Evolutionary conservation across 2,113 vertebrate species (phyloP).

Genomic region (Ia io): DNA sequence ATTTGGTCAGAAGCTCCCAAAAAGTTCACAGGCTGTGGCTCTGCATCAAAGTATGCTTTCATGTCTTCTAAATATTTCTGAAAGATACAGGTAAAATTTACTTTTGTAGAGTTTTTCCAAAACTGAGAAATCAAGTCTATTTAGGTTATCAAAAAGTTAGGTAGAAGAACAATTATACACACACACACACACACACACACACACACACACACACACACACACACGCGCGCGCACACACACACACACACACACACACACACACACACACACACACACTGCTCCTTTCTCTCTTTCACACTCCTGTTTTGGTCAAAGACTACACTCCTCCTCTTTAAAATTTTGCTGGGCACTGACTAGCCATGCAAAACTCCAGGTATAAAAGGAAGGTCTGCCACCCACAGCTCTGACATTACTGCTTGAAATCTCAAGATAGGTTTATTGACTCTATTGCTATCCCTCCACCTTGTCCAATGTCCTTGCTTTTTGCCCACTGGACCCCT

Average conservation of each 20-base stretch:
- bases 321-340: neutral
- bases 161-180: neutral
- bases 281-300: neutral
- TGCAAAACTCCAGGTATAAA: neutral
- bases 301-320: neutral
- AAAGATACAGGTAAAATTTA: constrained; percentile 44
- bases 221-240: neutral
- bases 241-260: neutral
- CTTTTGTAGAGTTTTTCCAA: neutral
- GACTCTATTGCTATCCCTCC: neutral
- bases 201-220: neutral
- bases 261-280: neutral
- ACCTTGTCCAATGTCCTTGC: neutral
- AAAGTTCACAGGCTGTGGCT: constrained; percentile 78
- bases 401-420: too few species aligned
- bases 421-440: neutral
- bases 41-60: constrained; percentile 77
- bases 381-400: neutral
- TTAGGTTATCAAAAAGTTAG: neutral
- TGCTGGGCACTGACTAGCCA: neutral
- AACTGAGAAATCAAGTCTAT: neutral
- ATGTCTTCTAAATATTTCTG: constrained; percentile 79
- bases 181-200: neutral
- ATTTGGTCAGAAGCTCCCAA: constrained; percentile 58
- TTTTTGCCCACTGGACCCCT: neutral